A percentile compares a stretch with the other conserved stretches of the same genome.
Conservation (phyloP, 2,888 invertebrate species). For the Xiphydria camelus region DNA sequence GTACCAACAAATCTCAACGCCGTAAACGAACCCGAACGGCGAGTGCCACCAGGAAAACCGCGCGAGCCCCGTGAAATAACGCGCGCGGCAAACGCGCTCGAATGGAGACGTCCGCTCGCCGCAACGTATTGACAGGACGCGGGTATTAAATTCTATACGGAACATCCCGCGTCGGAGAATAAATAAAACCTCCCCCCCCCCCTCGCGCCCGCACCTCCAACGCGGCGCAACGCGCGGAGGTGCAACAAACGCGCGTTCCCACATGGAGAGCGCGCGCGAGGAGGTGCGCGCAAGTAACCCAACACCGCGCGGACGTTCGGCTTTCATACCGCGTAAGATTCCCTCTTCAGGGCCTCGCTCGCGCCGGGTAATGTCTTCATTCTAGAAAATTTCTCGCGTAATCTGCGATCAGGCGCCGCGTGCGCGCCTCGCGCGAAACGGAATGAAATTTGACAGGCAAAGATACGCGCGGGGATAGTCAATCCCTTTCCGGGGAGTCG, state of each 20-base stretch:
- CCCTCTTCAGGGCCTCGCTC: not conserved
- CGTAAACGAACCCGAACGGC: too few species aligned
- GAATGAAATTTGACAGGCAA: conserved; percentile 12
- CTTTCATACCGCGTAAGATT: conserved; percentile 12
- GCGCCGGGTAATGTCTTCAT: conserved; percentile 7
- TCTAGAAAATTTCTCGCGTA: conserved; percentile 6
- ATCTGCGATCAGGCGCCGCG: not conserved
- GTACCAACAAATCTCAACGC: too few species aligned
- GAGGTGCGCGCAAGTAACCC: conserved; percentile 12
- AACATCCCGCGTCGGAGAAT: conserved; percentile 8
- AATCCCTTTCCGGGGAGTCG: not conserved
- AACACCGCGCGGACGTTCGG: conserved; percentile 12
- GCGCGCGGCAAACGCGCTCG: too few species aligned
- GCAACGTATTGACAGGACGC: conserved; percentile 7
- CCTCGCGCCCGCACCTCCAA: not conserved
- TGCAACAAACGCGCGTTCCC: conserved; percentile 12
- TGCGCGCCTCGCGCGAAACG: not conserved
- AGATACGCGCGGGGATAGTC: not conserved
- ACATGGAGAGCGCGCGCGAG: too few species aligned
- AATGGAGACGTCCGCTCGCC: conserved; percentile 8
- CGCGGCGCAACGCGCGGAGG: too few species aligned
- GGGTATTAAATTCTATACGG: conserved; percentile 11
- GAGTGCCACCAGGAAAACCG: too few species aligned
- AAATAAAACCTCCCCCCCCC: conserved; percentile 3
- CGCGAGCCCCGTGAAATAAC: too few species aligned